Evolutionary conservation across 1,140 invertebrate genomes (phyloP).

Genomic region (Eurosta solidaginis): DNA sequence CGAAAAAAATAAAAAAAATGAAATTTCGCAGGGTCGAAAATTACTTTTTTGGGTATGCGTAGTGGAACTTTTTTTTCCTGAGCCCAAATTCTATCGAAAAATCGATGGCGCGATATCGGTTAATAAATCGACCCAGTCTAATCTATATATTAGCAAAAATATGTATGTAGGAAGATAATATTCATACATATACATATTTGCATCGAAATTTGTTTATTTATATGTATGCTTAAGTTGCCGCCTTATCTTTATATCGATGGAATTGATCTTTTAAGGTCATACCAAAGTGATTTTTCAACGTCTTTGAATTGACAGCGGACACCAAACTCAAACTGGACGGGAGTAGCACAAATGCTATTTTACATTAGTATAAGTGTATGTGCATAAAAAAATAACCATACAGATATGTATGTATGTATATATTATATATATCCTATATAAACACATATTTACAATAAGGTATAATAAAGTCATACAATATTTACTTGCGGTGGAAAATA

Average conservation of each 20-base stretch:
- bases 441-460: too few relatives aligned
- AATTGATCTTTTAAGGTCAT: conserved; percentile 58
- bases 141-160: background rate
- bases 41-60: too few relatives aligned
- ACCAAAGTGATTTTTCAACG: conserved; percentile 59
- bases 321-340: background rate
- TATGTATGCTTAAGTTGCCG: background rate
- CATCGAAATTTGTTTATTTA: background rate
- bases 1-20: too few relatives aligned
- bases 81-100: too few relatives aligned
- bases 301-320: conserved; percentile 37
- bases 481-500: background rate
- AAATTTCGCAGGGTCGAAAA: too few relatives aligned
- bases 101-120: too few relatives aligned
- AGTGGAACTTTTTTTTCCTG: too few relatives aligned
- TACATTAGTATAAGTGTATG: background rate
- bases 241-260: conserved; percentile 55
- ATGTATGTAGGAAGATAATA: background rate
- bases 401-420: background rate
- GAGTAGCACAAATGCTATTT: background rate
- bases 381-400: background rate
- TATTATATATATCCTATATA: too few relatives aligned
- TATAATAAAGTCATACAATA: too few relatives aligned
- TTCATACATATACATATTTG: background rate
- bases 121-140: too few relatives aligned